Evolutionary conservation across 2,888 invertebrate genomes (phyloP).

Genomic region (Acanthosepion lycidas): DNA sequence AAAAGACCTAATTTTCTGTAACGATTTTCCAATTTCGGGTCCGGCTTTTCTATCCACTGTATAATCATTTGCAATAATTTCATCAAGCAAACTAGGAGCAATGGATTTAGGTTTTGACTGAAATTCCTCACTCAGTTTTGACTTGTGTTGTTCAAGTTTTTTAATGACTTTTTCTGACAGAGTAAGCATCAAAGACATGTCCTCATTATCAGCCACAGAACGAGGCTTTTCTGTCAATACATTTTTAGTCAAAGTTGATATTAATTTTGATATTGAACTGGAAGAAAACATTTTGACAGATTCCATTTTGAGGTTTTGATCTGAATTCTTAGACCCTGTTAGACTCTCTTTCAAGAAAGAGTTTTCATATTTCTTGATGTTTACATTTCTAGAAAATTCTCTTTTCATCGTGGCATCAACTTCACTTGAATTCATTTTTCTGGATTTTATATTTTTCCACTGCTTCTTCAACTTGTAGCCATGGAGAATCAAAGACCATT

Average conservation of each 20-base stretch:
- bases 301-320: background rate
- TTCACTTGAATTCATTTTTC: background rate
- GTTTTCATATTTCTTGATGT: background rate
- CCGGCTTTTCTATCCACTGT: background rate
- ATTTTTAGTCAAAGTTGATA: background rate
- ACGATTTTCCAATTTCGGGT: background rate
- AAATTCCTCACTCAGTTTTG: background rate
- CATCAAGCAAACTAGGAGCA: background rate
- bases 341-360: background rate
- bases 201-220: background rate
- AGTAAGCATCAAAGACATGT: background rate
- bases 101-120: background rate
- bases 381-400: background rate
- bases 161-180: background rate
- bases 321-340: no score
- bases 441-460: background rate
- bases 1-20: no score
- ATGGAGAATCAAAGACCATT: slow-evolving; percentile 39
- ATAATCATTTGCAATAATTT: background rate
- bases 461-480: background rate
- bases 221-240: background rate
- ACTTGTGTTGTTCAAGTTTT: background rate
- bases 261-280: background rate
- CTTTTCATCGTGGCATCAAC: background rate
- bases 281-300: background rate